A percentile compares a stretch with the other conserved stretches of the same genome.
Evolutionary conservation across 2,797 vertebrate genomes (phyloP).

Genomic region (Phalanger gymnotis): DNA sequence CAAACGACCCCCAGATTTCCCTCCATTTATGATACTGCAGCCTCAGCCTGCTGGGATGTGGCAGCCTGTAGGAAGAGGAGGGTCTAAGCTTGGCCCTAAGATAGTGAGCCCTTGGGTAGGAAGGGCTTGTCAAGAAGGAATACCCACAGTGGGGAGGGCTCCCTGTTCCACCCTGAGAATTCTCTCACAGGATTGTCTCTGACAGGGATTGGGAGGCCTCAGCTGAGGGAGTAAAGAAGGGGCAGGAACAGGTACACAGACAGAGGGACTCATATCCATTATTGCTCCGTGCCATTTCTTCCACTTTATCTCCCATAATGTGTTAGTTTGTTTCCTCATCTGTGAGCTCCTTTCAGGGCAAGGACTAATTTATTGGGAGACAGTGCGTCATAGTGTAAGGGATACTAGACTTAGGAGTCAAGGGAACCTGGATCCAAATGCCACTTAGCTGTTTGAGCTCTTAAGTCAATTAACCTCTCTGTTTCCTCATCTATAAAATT

Average conservation of each 20-base stretch:
- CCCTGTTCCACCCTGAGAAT: neutral
- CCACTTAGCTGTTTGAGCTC: neutral
- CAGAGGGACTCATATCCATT: neutral
- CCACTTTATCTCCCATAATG: neutral
- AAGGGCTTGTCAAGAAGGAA: neutral
- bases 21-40: conserved; percentile 9
- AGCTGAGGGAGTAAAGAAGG: neutral
- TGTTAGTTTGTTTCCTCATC: neutral
- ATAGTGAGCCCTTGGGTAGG: neutral
- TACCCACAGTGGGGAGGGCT: neutral
- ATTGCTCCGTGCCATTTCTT: neutral
- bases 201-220: neutral
- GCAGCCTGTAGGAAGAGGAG: no score
- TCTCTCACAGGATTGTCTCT: neutral
- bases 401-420: neutral
- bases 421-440: neutral
- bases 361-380: neutral
- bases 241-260: neutral
- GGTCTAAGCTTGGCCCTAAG: neutral
- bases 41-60: neutral
- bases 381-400: neutral
- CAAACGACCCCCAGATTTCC: conserved; percentile 24
- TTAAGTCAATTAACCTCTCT: neutral
- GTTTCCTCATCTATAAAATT: neutral
- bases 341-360: neutral